phyloP scores from a whole-genome alignment of 2,797 vertebrate genomes.

The Muraenolepis orangiensis region DNA sequence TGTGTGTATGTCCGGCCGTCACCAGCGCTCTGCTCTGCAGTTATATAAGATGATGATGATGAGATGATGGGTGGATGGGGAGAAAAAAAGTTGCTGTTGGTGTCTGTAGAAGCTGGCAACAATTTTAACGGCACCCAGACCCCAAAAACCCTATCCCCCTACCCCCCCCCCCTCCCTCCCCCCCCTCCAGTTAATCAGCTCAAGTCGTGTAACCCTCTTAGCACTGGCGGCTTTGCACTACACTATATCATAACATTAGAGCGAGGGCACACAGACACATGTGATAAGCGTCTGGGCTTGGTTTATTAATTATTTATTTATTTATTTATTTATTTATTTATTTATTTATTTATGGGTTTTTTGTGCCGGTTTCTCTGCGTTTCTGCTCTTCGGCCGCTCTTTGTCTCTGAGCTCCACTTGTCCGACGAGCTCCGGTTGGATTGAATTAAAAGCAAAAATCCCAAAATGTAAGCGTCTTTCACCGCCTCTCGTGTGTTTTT shows the following conservation, averaged over 20 bases:
- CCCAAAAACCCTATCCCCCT: too few relatives aligned
- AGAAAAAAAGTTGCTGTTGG: slow-evolving; percentile 21
- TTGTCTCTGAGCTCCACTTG: slow-evolving; percentile 36
- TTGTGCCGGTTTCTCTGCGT: slow-evolving; percentile 20
- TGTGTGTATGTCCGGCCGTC: slow-evolving; percentile 17
- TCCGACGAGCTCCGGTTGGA: slow-evolving; percentile 36
- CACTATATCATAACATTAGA: neutral
- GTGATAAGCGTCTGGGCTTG: slow-evolving; percentile 14
- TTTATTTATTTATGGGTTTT: slow-evolving; percentile 1
- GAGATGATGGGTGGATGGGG: neutral
- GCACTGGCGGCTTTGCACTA: neutral
- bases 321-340: neutral
- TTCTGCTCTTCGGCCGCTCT: slow-evolving; percentile 23
- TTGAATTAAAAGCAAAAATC: too few relatives aligned
- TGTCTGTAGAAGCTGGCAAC: slow-evolving; percentile 5
- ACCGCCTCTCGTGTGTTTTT: slow-evolving; percentile 63
- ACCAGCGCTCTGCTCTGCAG: slow-evolving; percentile 13
- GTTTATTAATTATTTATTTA: too few relatives aligned
- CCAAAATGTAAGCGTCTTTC: too few relatives aligned
- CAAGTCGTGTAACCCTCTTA: slow-evolving; percentile 6
- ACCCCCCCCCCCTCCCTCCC: neutral
- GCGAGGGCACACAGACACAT: neutral
- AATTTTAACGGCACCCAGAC: slow-evolving; percentile 6
- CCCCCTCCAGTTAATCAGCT: slow-evolving; percentile 3
- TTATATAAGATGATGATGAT: too few relatives aligned